Base-by-base conservation (phyloP, 2,888 invertebrate species). In the Labia minor region DNA sequence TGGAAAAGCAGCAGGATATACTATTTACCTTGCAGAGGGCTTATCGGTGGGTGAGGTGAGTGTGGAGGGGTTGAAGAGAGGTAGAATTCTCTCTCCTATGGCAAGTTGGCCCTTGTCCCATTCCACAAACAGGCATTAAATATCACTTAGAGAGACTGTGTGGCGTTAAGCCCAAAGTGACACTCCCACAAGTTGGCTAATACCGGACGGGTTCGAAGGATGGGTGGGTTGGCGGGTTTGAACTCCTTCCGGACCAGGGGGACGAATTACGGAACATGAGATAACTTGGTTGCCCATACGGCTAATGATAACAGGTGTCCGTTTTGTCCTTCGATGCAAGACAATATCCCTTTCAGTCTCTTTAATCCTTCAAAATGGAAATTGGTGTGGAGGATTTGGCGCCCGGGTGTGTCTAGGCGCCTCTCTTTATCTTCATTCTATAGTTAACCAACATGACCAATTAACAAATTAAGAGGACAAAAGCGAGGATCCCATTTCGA, bases 21-120 rank as follows among this genome's bases (percentile, higher is more conserved):
- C n/a, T 49, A 49, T 49, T 49, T 49, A 49, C 49, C 49, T 49
- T n/a, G 49, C 49, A 49, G 49, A 49, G 49, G 49, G 49, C 49
- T 49, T 49, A 49, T 49, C 49, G 16, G 49, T 4, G 49, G 26
- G 26, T 8, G 26, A 8, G 26, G 8, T 26, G n/a, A n/a, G n/a
- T n/a, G n/a, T n/a, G n/a, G n/a, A n/a, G n/a, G n/a, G n/a, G n/a
- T n/a, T n/a, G n/a, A n/a, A n/a, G n/a, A n/a, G n/a, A n/a, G n/a
- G n/a, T n/a, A n/a, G n/a, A n/a, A n/a, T n/a, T n/a, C n/a, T n/a
- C n/a, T n/a, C n/a, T n/a, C n/a, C n/a, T n/a, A n/a, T 16, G 6
- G n/a, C 16, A 49, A 49, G 49, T 49, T 49, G 49, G 49, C 49
- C 33, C 33, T 33, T n/a, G n/a, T n/a, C n/a, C n/a, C n/a, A n/a